These are phyloP conservation scores for Macrostomum lignano DNA, from an alignment of 1,140 invertebrate species.

Conservation along the genomic window DNA sequence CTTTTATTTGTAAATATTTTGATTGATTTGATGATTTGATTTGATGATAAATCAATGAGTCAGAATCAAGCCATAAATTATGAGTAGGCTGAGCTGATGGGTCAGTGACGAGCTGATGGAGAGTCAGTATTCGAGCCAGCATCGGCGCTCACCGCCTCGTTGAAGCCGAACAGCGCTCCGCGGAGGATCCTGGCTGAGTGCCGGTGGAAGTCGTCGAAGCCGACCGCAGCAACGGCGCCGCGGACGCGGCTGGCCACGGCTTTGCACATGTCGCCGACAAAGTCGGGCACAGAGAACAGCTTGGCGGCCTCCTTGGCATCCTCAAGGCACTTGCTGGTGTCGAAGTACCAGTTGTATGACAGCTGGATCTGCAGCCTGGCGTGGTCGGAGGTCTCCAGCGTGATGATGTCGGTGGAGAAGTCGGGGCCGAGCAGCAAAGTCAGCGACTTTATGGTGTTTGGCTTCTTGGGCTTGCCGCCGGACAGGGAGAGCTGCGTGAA, in stretches of 20 bases:
- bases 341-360: conserved; percentile 30
- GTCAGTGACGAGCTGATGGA: too few species aligned
- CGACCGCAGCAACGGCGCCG: conserved; percentile 29
- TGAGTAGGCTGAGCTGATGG: too few species aligned
- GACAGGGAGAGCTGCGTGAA: conserved; percentile 31
- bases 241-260: conserved; percentile 31
- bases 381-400: conserved; percentile 32
- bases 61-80: too few species aligned
- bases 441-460: conserved; percentile 29
- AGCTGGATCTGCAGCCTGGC: conserved; percentile 30
- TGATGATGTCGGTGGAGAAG: conserved; percentile 31
- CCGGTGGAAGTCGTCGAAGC: conserved; percentile 33
- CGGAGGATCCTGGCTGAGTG: conserved; percentile 31
- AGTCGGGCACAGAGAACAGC: conserved; percentile 32
- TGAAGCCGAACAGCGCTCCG: conserved; percentile 30
- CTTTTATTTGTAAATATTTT: too few species aligned
- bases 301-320: conserved; percentile 16
- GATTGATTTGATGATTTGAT: too few species aligned
- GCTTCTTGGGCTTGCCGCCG: conserved; percentile 31
- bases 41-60: too few species aligned
- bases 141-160: too few species aligned
- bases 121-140: too few species aligned
- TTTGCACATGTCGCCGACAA: conserved; percentile 32
- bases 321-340: conserved; percentile 6
- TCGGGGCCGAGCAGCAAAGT: conserved; percentile 32